Conservation (phyloP, 2,888 invertebrate genomes). For the Drosophila anomalata region DNA sequence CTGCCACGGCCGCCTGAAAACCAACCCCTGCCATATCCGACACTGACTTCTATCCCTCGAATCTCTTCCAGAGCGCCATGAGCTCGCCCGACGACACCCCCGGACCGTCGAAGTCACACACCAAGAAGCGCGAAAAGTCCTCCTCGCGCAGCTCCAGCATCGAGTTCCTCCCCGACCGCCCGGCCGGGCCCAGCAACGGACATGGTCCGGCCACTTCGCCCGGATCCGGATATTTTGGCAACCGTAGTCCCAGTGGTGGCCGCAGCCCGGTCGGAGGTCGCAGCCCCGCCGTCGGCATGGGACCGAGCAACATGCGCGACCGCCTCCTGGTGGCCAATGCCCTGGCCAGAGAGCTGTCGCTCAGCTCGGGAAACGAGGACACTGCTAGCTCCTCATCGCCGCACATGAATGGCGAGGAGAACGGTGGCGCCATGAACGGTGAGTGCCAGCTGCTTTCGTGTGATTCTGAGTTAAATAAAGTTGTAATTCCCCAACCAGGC, state of each 20-base stretch:
- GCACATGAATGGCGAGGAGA: constrained; percentile 14
- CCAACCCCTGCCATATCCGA: neutral
- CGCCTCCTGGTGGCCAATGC: constrained; percentile 27
- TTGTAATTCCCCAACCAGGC: neutral
- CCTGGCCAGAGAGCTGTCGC: constrained; percentile 6
- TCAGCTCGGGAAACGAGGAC: constrained; percentile 9
- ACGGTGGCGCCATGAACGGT: neutral
- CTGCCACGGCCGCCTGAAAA: no score
- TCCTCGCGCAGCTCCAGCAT: constrained; percentile 14
- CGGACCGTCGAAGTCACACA: constrained; percentile 7
- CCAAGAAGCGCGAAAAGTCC: constrained; percentile 3
- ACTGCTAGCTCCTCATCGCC: constrained; percentile 12
- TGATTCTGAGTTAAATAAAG: neutral
- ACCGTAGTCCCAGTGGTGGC: neutral
- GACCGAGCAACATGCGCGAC: constrained; percentile 15
- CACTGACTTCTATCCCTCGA: neutral
- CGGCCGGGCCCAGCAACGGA: constrained; percentile 7
- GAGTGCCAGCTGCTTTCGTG: neutral
- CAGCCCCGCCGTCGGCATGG: neutral
- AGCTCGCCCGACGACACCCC: constrained; percentile 21
- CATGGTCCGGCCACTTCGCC: neutral
- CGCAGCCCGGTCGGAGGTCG: neutral
- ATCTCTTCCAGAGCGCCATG: constrained; percentile 16
- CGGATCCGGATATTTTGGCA: constrained; percentile 2
- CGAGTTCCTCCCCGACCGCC: neutral